Evolutionary conservation across 2,797 vertebrate genomes (phyloP), one percentile per base, ranked within the genome.

Genomic region (Knipowitschia caucasica): DNA sequence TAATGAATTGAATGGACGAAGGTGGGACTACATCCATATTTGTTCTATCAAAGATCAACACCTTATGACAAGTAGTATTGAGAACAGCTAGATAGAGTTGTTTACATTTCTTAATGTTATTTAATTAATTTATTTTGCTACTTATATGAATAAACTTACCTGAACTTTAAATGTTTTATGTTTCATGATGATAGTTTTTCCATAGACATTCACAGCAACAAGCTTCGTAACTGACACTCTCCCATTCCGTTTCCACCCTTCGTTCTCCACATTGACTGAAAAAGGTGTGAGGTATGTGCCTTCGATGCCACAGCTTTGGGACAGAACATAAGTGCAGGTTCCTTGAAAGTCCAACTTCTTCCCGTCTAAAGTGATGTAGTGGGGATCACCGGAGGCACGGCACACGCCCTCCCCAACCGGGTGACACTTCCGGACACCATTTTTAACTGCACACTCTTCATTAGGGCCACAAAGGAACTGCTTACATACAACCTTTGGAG

Each of bases 291-390:
- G 75, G 67, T 72, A 57, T 26, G 69, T 74, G 3, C 63, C 74
- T 12, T 86, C 64, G 5, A 80, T 38, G 0, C 44, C 67, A 47
- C 83, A 84, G 50, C 83, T 81, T 69, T 88, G 60, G 5, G 89
- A 76, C 1, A 91, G 59, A 0, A 59, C 75, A 36, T 88, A 91
- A 11, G 82, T 89, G 56, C 90, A 90, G 25, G 86, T 81, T 4
- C 86, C 90, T 14, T 79, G 82, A 58, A 88, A 87, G 72, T 91
- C 74, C 24, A 76, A 88, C 20, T 14, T 64, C 4, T 14, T 49
- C 0, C 77, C 58, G 51, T 87, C 87, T 36, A 85, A 88, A 1
- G 86, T 70, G 12, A 4, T 36, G 53, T 90, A 90, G 62, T 89
- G 87, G 10, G 88, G 84, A 72, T 89, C 89, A 14, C 88, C 89